Percentiles rank a stretch among this genome's conserved stretches.
Conservation (phyloP, 2,888 invertebrate species). For the Nemapogon koenigi region DNA sequence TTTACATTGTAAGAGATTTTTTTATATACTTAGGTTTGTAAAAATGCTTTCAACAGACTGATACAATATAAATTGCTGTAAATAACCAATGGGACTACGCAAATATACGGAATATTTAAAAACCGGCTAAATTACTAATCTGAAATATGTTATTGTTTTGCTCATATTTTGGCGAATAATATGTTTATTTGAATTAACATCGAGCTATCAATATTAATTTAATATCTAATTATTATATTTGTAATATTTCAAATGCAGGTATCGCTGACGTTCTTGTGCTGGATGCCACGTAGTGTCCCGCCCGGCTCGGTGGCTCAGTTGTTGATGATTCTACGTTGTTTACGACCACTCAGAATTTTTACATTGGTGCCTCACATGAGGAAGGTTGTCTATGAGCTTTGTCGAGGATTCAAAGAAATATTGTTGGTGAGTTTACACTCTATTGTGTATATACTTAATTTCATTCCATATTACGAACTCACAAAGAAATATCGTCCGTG, state of each 20-base stretch:
- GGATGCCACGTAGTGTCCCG: constrained; percentile 94
- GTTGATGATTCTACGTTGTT: constrained; percentile 94
- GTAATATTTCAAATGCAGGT: constrained; percentile 65
- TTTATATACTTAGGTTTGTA: background rate
- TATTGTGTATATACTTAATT: no score
- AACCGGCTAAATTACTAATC: no score
- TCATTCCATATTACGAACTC: no score
- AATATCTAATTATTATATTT: no score
- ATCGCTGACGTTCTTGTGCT: constrained; percentile 92
- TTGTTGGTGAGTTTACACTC: constrained; percentile 77
- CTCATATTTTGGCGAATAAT: no score
- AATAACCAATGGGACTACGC: no score
- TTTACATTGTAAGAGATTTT: constrained; percentile 82
- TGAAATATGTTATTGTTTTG: no score
- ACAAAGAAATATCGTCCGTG: no score
- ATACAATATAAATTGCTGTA: no score
- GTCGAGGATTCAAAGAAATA: constrained; percentile 98
- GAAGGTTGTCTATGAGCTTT: constrained; percentile 97
- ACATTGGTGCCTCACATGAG: constrained; percentile 99
- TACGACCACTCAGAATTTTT: constrained; percentile 95
- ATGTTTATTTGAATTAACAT: no score
- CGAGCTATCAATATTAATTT: no score
- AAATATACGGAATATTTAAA: no score
- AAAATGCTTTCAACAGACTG: background rate
- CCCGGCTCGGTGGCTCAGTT: constrained; percentile 94